Evolutionary conservation across 2,797 vertebrate species (phyloP).

Genomic region (Eulemur albifrons): DNA sequence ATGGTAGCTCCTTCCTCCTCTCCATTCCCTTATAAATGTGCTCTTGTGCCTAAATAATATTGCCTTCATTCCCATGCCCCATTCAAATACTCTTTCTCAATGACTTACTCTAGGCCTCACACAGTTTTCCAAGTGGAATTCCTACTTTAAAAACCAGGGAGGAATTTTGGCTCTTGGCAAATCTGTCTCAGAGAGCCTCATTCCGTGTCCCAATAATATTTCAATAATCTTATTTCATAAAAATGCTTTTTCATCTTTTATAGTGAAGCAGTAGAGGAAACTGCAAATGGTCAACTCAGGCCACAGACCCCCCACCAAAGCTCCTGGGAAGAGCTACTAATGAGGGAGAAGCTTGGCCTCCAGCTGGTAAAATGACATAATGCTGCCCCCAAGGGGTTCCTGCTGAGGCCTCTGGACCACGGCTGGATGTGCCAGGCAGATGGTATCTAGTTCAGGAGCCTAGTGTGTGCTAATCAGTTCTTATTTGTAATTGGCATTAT

Average conservation of each 20-base stretch:
- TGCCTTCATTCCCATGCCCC: not conserved
- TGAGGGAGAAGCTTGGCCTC: not conserved
- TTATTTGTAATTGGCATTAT: not conserved
- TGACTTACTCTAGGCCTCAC: not conserved
- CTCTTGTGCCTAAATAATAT: not conserved
- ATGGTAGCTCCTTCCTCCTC: not conserved
- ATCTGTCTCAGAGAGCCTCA: not conserved
- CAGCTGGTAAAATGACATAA: not conserved
- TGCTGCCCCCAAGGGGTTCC: not conserved
- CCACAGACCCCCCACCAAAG: not conserved
- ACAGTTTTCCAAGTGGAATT: not conserved
- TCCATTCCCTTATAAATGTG: not conserved
- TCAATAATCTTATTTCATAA: constrained; percentile 19
- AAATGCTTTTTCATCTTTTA: constrained; percentile 35
- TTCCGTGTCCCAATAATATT: not conserved
- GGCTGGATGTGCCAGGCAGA: not conserved
- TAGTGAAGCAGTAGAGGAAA: not conserved
- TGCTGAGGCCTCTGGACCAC: not conserved
- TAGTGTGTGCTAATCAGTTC: not conserved
- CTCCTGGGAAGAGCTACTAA: not conserved
- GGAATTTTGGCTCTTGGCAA: constrained; percentile 13
- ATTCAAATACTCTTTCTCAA: not conserved
- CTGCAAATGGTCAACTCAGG: not conserved
- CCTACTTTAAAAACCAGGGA: not conserved
- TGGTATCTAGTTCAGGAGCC: not conserved